A percentile compares a stretch with the other conserved stretches of the same genome.
Conservation (phyloP, 2,797 vertebrate species). For the Tauraco hartlaubi region DNA sequence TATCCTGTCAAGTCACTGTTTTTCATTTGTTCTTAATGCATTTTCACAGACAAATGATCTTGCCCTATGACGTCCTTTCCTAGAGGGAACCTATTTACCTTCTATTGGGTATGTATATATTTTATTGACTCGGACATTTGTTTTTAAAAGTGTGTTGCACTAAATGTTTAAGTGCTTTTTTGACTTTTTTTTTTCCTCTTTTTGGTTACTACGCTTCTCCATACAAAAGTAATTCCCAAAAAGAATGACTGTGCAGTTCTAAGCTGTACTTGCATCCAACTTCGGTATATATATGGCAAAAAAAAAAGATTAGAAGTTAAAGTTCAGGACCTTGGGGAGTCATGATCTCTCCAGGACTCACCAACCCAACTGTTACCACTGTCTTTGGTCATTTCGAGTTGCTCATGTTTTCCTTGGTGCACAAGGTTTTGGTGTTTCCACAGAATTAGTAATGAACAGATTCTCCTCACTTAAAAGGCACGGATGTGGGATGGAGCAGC, state of each 20-base stretch:
- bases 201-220: not conserved
- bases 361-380: not conserved
- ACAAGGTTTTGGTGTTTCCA: not conserved
- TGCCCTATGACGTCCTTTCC: not conserved
- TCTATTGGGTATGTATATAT: not conserved
- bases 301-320: not conserved
- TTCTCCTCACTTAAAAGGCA: not conserved
- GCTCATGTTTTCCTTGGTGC: not conserved
- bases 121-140: not conserved
- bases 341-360: not conserved
- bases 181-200: not conserved
- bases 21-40: not conserved
- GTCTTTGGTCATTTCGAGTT: not conserved
- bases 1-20: not conserved
- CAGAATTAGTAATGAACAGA: not conserved
- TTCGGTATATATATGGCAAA: not conserved
- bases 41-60: not conserved
- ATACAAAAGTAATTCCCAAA: constrained; percentile 1
- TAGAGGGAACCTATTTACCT: not conserved
- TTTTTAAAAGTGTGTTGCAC: not conserved
- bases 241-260: not conserved
- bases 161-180: constrained; percentile 7
- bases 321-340: not conserved
- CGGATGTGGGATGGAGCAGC: not conserved
- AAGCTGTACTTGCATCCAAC: not conserved